Evolutionary conservation across 2,797 vertebrate genomes (phyloP), one percentile per base, ranked within the genome.

Genomic region (Thamnophis elegans): DNA sequence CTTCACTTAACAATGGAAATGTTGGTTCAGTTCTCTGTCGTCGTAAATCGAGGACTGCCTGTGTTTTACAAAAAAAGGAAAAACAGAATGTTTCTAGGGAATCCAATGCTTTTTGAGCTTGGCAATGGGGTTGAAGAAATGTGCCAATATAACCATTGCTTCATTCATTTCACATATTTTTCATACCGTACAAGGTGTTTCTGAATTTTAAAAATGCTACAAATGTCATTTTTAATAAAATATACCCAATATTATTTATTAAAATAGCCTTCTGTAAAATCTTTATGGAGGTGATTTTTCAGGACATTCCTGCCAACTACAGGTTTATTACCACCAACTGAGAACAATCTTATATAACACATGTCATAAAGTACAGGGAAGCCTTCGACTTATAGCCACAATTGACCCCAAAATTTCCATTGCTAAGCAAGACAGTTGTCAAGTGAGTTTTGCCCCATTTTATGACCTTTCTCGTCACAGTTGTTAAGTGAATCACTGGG

Each of bases 121-220:
- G 88, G 2, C 51, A 54, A 28, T 32, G 18, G 14, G 53, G 51
- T 32, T 91, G 10, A 22, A 93, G 89, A 89, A 93, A 90, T 54
- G 73, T n/a, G n/a, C 86, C 47, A 20, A 20, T 92, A 60, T 89
- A 91, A 42, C 51, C 18, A 86, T 16, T 36, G 90, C 20, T 26
- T 51, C 89, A 92, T 93, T 92, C 65, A 78, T 94, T 55, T 93
- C 32, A 73, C 16, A 9, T 73, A 8, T 53, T 42, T 42, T 60
- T 26, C 18, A 73, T 4, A 73, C 7, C 36, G 3, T 36, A 36
- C 32, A 7, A 36, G 68, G 5, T 68, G n/a, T 26, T 22, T 0
- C 9, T n/a, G 68, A 36, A 20, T 89, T 95, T 91, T 82, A 51
- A 88, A 88, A 95, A 91, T 3, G 68, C 18, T 91, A 26, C 4